A percentile compares a stretch with the other conserved stretches of the same genome.
Conservation (phyloP, 2,113 vertebrate species). For the Tapirus terrestris region DNA sequence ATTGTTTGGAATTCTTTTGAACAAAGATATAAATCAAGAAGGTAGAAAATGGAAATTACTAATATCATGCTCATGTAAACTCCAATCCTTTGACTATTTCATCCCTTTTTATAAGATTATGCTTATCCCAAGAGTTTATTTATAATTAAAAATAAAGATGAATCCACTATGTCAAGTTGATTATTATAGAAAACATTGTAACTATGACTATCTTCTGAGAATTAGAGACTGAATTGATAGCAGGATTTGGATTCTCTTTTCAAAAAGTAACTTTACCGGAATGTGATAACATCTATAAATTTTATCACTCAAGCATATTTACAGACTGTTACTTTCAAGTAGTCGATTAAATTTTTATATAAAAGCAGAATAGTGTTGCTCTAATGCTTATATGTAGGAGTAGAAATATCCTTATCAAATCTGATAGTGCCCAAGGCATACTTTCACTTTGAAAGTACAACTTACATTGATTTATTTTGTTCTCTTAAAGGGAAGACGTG, state of each 20-base stretch:
- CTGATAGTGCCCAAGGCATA: not conserved
- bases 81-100: not conserved
- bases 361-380: not conserved
- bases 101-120: constrained; percentile 29
- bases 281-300: constrained; percentile 8
- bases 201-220: not conserved
- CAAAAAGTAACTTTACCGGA: not conserved
- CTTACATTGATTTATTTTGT: not conserved
- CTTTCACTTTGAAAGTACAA: not conserved
- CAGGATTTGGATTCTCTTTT: not conserved
- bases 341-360: not conserved
- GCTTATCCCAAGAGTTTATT: not conserved
- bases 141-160: not conserved
- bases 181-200: not conserved
- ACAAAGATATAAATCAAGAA: not conserved
- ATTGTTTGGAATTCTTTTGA: not conserved
- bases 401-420: not conserved
- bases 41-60: not conserved
- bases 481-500: not conserved
- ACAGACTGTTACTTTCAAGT: not conserved
- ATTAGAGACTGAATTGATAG: not conserved
- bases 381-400: not conserved
- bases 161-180: not conserved
- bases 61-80: not conserved
- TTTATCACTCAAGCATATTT: not conserved